Evolutionary conservation across 2,797 vertebrate genomes (phyloP).

Genomic region (Xerus rutilus): DNA sequence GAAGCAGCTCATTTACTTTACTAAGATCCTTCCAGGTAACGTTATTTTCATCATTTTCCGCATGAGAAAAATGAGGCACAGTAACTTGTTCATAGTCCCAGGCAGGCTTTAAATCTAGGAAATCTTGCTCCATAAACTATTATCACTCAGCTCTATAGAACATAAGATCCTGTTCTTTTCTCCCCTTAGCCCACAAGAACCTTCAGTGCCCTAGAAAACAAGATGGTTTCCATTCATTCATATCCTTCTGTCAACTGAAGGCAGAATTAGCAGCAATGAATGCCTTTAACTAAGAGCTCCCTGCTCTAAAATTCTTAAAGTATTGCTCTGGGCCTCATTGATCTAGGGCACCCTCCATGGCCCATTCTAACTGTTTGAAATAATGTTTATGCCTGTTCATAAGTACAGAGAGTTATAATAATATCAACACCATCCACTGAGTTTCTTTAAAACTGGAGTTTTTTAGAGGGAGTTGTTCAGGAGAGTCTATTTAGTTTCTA

Average conservation of each 20-base stretch:
- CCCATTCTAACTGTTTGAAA: constrained; percentile 32
- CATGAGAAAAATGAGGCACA: background rate
- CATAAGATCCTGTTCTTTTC: background rate
- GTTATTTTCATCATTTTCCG: background rate
- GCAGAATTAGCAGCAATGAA: background rate
- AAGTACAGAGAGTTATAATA: background rate
- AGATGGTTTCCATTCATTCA: background rate
- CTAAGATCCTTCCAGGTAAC: background rate
- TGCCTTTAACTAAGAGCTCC: background rate
- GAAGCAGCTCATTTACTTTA: background rate
- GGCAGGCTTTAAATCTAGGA: background rate
- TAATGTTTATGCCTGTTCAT: background rate
- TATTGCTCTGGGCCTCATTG: background rate
- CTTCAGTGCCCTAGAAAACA: background rate
- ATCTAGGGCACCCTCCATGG: background rate
- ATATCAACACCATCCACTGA: background rate
- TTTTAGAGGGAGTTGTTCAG: background rate
- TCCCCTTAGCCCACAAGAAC: background rate
- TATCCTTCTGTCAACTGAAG: background rate
- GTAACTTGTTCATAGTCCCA: background rate
- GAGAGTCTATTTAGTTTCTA: background rate
- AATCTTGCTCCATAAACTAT: background rate
- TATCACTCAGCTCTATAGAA: background rate
- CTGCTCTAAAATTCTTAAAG: constrained; percentile 7
- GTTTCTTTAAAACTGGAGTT: background rate